Conservation (phyloP, 2,888 invertebrate species). For the Trissolcus japonicus region DNA sequence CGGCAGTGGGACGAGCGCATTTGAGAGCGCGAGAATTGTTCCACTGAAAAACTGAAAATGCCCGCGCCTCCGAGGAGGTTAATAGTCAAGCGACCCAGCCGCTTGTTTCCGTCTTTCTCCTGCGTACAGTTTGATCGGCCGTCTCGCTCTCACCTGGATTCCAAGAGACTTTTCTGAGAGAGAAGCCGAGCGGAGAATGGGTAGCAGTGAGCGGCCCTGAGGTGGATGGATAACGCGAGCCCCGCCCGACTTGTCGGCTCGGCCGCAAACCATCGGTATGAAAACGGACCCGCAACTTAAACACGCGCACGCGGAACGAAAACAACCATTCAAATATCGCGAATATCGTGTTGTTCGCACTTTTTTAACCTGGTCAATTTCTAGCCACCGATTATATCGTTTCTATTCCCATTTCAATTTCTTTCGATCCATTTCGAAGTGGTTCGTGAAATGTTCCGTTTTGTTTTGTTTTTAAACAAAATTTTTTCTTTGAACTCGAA, state of each 20-base stretch:
- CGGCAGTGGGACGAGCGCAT: slow-evolving; percentile 32
- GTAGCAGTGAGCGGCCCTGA: slow-evolving; percentile 62
- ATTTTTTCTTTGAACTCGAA: background rate
- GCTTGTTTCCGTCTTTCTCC: slow-evolving; percentile 26
- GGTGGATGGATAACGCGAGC: slow-evolving; percentile 65
- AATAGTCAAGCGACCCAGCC: slow-evolving; percentile 61
- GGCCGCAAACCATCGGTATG: slow-evolving; percentile 33
- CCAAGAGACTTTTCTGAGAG: slow-evolving; percentile 41
- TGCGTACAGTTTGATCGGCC: background rate
- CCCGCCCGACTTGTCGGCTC: slow-evolving; percentile 58
- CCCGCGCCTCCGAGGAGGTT: slow-evolving; percentile 59
- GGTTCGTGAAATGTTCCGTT: too few species aligned
- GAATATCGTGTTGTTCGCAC: too few species aligned
- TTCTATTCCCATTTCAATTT: too few species aligned
- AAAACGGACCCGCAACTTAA: slow-evolving; percentile 38
- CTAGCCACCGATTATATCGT: too few species aligned
- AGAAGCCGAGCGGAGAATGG: slow-evolving; percentile 55
- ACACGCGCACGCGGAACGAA: slow-evolving; percentile 11
- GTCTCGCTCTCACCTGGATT: slow-evolving; percentile 36
- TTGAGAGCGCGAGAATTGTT: slow-evolving; percentile 53
- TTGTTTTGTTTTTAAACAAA: too few species aligned
- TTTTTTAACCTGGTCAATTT: too few species aligned
- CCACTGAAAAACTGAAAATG: slow-evolving; percentile 47
- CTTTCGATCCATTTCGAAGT: too few species aligned
- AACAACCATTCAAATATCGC: too few species aligned